These are phyloP conservation scores for Zaprionus camerounensis DNA, from an alignment of 1,140 invertebrate genomes.

Conservation along the genomic window DNA sequence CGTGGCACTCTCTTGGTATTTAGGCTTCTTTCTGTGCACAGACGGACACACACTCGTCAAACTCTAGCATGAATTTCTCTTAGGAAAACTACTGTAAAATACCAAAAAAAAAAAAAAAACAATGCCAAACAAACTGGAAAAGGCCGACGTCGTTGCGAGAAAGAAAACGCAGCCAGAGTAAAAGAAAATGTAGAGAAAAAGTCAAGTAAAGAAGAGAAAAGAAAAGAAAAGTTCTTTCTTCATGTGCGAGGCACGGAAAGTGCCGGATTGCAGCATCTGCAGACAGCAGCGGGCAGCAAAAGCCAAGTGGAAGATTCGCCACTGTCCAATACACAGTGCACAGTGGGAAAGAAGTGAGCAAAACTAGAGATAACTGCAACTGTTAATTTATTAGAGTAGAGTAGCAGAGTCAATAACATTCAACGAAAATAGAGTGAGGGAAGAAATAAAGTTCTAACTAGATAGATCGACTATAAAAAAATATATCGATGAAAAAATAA, in stretches of 20 bases:
- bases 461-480: too few species aligned
- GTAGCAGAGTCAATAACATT: too few species aligned
- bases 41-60: constrained; percentile 55
- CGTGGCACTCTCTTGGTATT: constrained; percentile 38
- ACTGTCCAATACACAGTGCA: constrained; percentile 1
- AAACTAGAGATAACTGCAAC: background rate
- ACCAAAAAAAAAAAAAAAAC: constrained; percentile 43
- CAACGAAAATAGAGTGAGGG: too few species aligned
- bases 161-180: constrained; percentile 7
- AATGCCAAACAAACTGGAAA: constrained; percentile 31
- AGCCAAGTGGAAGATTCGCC: constrained; percentile 6
- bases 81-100: constrained; percentile 60
- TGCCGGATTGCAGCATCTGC: constrained; percentile 39
- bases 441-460: too few species aligned
- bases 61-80: constrained; percentile 75
- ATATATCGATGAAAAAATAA: too few species aligned
- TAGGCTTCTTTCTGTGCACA: constrained; percentile 41
- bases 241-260: constrained; percentile 29
- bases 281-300: background rate
- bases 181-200: constrained; percentile 36
- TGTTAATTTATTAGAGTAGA: too few species aligned
- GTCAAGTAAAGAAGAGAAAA: constrained; percentile 45
- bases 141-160: constrained; percentile 4
- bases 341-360: background rate
- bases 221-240: constrained; percentile 49